These are phyloP conservation scores for Falco concolor DNA, from an alignment of 2,797 vertebrate genomes.

Conservation along the genomic window DNA sequence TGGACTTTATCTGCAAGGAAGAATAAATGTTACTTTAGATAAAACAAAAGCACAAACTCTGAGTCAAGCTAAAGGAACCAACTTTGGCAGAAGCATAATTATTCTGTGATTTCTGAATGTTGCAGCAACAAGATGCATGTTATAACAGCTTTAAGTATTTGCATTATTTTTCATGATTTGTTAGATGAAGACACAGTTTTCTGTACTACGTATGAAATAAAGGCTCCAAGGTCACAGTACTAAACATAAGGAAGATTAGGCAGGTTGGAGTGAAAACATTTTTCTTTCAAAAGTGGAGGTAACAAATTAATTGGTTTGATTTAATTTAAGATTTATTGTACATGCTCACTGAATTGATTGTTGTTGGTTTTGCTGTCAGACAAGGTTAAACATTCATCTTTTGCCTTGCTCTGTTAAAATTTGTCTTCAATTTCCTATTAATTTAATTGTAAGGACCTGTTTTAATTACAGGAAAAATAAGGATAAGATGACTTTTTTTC, in stretches of 20 bases:
- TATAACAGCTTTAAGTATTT: not conserved
- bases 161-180: not conserved
- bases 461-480: not conserved
- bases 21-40: not conserved
- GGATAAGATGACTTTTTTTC: not conserved
- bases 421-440: not conserved
- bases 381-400: not conserved
- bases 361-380: not conserved
- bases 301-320: not conserved
- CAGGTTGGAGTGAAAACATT: not conserved
- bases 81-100: not conserved
- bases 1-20: not conserved
- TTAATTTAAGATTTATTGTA: not conserved
- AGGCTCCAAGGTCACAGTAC: not conserved
- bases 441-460: not conserved
- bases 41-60: not conserved
- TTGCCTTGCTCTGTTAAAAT: not conserved
- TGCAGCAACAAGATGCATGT: not conserved
- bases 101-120: not conserved
- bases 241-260: not conserved
- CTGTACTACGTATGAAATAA: accelerated
- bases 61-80: not conserved
- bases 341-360: not conserved
- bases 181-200: not conserved
- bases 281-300: not conserved